Percentiles rank a stretch among this genome's conserved stretches.
Conservation (phyloP, 2,797 vertebrate species). For the Phylloscopus collybita region DNA sequence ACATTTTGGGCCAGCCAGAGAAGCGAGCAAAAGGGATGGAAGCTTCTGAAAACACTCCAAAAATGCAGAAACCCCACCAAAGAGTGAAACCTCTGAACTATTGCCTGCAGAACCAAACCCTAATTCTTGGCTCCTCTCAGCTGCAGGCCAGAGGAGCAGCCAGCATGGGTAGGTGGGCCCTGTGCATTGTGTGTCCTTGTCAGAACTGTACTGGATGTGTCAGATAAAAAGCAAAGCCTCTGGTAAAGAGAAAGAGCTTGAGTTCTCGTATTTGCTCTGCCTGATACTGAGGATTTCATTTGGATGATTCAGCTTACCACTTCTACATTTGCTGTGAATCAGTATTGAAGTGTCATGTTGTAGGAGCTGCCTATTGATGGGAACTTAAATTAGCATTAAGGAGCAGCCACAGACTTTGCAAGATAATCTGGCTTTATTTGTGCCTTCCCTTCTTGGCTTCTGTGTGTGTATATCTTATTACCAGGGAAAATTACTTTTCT, state of each 20-base stretch:
- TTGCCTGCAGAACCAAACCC: not conserved
- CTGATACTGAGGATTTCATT: conserved; percentile 15
- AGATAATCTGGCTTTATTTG: conserved; percentile 59
- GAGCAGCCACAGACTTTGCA: conserved; percentile 26
- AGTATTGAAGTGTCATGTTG: conserved; percentile 44
- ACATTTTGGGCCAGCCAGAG: not conserved
- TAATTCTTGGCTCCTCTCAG: not conserved
- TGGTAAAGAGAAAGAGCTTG: not conserved
- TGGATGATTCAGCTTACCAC: conserved; percentile 17
- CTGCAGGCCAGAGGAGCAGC: not conserved
- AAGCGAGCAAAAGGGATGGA: not conserved
- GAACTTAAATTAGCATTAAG: conserved; percentile 67
- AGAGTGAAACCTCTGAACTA: not conserved
- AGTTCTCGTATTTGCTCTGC: not conserved
- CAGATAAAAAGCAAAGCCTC: not conserved
- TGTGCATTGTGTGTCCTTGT: not conserved
- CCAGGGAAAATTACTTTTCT: conserved; percentile 57
- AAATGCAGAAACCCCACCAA: not conserved
- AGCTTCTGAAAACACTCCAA: not conserved
- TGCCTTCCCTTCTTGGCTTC: conserved; percentile 29
- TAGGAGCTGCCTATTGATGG: conserved; percentile 35
- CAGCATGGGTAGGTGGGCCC: not conserved
- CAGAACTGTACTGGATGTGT: not conserved
- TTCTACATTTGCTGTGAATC: conserved; percentile 25
- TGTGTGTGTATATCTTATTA: conserved; percentile 67